These are phyloP conservation scores for Cerceris ruficornis DNA, from an alignment of 2,888 invertebrate genomes.

Conservation along the genomic window DNA sequence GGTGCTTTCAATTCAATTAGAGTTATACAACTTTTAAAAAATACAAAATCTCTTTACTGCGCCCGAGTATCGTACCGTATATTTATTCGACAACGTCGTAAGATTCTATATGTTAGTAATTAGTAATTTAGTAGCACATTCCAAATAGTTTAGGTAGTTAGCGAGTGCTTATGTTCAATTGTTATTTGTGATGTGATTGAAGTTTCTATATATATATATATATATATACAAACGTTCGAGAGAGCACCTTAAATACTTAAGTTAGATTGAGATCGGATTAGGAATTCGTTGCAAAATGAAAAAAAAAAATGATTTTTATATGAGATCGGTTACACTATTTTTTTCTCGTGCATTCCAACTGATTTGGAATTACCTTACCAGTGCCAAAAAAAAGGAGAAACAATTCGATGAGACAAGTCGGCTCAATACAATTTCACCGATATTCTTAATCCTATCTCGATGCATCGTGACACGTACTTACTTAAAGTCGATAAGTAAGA, in stretches of 20 bases:
- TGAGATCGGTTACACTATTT: conserved; percentile 3
- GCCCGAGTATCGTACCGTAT: conserved; percentile 1
- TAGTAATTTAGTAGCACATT: conserved; percentile 48
- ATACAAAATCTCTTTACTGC: conserved; percentile 5
- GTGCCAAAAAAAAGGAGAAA: conserved; percentile 21
- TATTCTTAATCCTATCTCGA: conserved; percentile 35
- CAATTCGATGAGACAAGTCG: not conserved
- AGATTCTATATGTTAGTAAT: conserved; percentile 40
- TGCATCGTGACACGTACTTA: not conserved
- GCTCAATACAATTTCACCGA: not conserved
- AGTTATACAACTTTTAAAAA: not conserved
- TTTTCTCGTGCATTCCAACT: conserved; percentile 14
- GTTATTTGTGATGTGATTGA: conserved; percentile 28
- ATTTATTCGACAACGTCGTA: conserved; percentile 22
- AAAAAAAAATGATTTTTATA: conserved; percentile 3
- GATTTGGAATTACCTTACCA: conserved; percentile 6
- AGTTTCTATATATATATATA: conserved; percentile 5
- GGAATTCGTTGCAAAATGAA: conserved; percentile 12
- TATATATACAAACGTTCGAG: not conserved
- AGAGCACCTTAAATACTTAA: not conserved
- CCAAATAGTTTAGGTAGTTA: conserved; percentile 45
- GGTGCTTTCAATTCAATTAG: conserved; percentile 15
- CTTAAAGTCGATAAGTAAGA: not conserved
- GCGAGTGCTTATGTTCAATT: conserved; percentile 36
- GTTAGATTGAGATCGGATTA: conserved; percentile 22